Percentiles rank a stretch among this genome's conserved stretches.
Conservation (phyloP, 2,113 vertebrate genomes). For the Mesembrinibis cayennensis region DNA sequence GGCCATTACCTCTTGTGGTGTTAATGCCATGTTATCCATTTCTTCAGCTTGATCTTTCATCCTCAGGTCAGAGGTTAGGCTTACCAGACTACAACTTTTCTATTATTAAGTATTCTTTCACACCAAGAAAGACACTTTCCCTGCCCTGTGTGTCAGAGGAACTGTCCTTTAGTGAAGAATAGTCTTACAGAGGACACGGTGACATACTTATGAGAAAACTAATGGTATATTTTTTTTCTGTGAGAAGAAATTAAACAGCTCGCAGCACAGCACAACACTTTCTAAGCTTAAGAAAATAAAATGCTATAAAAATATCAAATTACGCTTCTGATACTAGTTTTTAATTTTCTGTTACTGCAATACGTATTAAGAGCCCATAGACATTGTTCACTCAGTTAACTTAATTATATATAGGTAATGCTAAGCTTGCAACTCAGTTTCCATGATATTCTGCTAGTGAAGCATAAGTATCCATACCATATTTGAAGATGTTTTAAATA, state of each 20-base stretch:
- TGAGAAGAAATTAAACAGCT: background rate
- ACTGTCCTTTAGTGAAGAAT: constrained; percentile 12
- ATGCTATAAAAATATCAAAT: background rate
- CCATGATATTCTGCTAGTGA: background rate
- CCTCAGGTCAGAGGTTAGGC: background rate
- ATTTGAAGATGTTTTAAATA: background rate
- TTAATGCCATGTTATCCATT: background rate
- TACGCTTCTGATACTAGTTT: background rate
- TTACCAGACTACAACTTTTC: background rate
- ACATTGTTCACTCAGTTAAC: background rate
- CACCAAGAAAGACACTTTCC: background rate
- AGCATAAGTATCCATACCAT: background rate
- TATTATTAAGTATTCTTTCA: background rate
- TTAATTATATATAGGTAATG: background rate
- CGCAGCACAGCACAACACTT: background rate
- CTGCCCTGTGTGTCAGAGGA: background rate
- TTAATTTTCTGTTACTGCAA: background rate
- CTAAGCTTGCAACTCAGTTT: background rate
- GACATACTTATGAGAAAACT: background rate
- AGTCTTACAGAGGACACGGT: background rate
- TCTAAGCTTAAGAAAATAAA: background rate
- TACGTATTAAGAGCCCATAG: background rate
- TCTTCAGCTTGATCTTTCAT: background rate
- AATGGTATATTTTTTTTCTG: background rate
- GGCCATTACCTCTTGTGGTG: background rate